Conservation (phyloP, 2,888 invertebrate genomes). For the Zaprionus bogoriensis region DNA sequence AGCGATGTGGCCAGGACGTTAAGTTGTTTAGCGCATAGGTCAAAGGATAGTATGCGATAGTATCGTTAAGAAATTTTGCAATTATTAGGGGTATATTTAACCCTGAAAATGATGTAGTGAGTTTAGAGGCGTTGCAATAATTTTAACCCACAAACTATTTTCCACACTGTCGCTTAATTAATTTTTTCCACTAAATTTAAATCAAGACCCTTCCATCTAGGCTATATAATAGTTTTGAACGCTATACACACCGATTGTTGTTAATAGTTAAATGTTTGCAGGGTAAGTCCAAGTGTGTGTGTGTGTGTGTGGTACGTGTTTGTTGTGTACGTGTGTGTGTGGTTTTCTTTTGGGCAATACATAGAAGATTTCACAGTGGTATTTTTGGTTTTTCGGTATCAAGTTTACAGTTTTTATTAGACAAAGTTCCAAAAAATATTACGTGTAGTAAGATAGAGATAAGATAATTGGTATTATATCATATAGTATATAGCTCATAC, state of each 20-base stretch:
- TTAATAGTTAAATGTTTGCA: constrained; percentile 14
- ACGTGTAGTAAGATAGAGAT: constrained; percentile 39
- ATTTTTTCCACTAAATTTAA: background rate
- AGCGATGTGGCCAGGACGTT: no score
- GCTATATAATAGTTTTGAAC: background rate
- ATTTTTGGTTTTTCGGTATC: constrained; percentile 24
- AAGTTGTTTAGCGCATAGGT: no score
- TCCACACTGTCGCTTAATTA: background rate
- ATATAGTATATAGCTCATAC: constrained; percentile 9
- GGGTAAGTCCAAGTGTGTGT: constrained; percentile 1
- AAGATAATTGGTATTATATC: background rate
- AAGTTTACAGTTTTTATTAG: constrained; percentile 53
- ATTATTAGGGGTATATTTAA: background rate
- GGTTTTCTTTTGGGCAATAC: constrained; percentile 32
- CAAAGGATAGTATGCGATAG: background rate
- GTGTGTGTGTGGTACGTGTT: background rate
- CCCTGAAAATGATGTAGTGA: no score
- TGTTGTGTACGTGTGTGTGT: background rate
- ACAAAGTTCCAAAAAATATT: constrained; percentile 51
- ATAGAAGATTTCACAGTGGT: constrained; percentile 50
- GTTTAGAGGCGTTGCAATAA: no score
- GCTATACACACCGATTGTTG: background rate
- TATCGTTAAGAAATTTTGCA: background rate
- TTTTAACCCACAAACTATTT: background rate
- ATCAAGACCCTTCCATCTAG: no score